These are phyloP conservation scores for Pangasius djambal DNA, from an alignment of 2,797 vertebrate species.

Conservation along the genomic window DNA sequence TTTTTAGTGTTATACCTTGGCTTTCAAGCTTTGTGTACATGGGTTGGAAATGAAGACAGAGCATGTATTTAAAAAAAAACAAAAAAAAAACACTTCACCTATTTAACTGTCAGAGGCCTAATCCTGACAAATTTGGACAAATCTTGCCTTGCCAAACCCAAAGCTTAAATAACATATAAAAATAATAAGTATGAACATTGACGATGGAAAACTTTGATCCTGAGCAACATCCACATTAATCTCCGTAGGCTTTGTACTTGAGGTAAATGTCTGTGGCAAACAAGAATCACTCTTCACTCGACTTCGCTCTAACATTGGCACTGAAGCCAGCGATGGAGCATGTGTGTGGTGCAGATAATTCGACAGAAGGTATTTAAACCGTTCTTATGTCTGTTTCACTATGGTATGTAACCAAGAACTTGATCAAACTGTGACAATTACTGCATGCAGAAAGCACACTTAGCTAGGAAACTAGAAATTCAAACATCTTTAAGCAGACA, in stretches of 20 bases:
- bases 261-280: not conserved
- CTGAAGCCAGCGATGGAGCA: not conserved
- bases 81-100: too few species aligned
- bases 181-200: not conserved
- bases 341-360: not conserved
- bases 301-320: not conserved
- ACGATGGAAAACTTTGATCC: not conserved
- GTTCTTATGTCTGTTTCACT: not conserved
- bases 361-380: not conserved
- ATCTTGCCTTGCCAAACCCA: not conserved
- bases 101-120: not conserved
- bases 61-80: too few species aligned
- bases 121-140: not conserved
- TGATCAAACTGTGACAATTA: not conserved
- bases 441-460: not conserved
- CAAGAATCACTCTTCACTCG: not conserved
- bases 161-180: not conserved
- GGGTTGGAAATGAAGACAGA: not conserved
- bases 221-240: conserved; percentile 8
- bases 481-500: not conserved
- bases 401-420: not conserved
- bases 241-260: not conserved
- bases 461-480: not conserved
- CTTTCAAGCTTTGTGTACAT: not conserved
- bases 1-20: too few species aligned